Conservation (phyloP, 2,113 vertebrate species). For the Mus pahari region DNA sequence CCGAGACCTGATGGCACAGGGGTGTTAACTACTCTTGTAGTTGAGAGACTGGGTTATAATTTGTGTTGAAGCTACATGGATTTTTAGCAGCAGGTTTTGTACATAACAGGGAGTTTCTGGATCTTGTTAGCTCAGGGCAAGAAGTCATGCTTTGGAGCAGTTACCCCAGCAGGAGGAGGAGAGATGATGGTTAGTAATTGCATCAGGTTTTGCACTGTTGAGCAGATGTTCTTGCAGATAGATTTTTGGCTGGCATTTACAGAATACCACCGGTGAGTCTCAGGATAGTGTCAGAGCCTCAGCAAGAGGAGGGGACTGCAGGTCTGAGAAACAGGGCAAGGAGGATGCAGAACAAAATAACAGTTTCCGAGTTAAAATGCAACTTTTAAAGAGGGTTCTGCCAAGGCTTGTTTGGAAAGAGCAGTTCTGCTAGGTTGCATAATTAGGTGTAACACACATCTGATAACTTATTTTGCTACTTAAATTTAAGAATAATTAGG, state of each 20-base stretch:
- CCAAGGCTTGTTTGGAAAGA: conserved; percentile 17
- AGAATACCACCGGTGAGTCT: conserved; percentile 84
- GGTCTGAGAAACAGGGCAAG: conserved; percentile 71
- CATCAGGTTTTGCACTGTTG: conserved; percentile 89
- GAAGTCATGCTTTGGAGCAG: conserved; percentile 88
- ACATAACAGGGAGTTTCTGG: conserved; percentile 86
- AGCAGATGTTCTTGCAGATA: conserved; percentile 89
- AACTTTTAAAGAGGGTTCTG: conserved; percentile 44
- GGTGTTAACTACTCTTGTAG: conserved; percentile 75
- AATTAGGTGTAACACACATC: conserved; percentile 38
- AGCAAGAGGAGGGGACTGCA: conserved; percentile 77
- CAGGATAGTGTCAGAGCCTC: conserved; percentile 80
- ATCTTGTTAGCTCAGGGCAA: conserved; percentile 88
- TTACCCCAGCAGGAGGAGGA: conserved; percentile 90
- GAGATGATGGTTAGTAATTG: conserved; percentile 91
- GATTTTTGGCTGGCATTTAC: conserved; percentile 89
- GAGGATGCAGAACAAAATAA: conserved; percentile 1
- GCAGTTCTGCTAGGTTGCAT: conserved; percentile 7
- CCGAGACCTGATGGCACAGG: conserved; percentile 53
- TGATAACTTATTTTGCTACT: conserved; percentile 56
- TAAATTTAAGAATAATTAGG: conserved; percentile 63
- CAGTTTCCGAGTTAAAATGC: conserved; percentile 42
- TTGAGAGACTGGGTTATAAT: conserved; percentile 80
- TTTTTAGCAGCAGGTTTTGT: conserved; percentile 84
- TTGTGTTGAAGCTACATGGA: conserved; percentile 77